phyloP scores from a whole-genome alignment of 2,888 invertebrate genomes.

The Perizoma affinitatum region DNA sequence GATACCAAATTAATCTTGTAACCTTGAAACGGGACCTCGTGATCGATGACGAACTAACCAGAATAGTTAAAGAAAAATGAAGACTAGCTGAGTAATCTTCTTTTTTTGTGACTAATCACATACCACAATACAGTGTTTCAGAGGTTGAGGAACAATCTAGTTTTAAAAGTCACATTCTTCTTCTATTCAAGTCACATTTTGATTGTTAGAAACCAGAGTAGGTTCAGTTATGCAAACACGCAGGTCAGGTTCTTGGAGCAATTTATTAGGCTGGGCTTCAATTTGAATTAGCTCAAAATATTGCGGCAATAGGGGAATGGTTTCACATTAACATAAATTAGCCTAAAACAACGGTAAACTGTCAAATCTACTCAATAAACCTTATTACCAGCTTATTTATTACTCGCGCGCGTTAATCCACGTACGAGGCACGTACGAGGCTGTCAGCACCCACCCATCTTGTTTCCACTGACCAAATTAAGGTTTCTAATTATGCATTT shows the following conservation, averaged over 20 bases:
- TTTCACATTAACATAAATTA: constrained; percentile 36
- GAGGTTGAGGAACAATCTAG: too few species aligned
- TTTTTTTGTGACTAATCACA: too few species aligned
- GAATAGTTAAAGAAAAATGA: too few species aligned
- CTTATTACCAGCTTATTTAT: constrained; percentile 39
- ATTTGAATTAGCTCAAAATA: constrained; percentile 13
- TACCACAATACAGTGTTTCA: too few species aligned
- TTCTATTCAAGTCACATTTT: too few species aligned
- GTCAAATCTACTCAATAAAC: constrained; percentile 39
- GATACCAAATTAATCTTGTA: too few species aligned
- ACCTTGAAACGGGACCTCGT: too few species aligned
- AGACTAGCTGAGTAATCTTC: too few species aligned
- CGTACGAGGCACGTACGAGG: constrained; percentile 27
- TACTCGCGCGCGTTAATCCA: constrained; percentile 31
- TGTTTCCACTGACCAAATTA: constrained; percentile 32
- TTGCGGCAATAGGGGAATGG: constrained; percentile 26
- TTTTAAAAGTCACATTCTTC: too few species aligned
- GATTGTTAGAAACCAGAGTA: too few species aligned
- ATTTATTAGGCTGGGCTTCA: constrained; percentile 6
- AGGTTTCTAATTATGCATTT: constrained; percentile 38
- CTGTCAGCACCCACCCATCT: constrained; percentile 34
- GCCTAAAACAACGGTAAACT: constrained; percentile 37
- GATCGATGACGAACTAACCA: too few species aligned
- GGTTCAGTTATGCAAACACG: not conserved
- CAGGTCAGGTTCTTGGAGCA: constrained; percentile 1